These are phyloP conservation scores for Conus betulinus DNA, from an alignment of 1,140 invertebrate species.

Conservation along the genomic window DNA sequence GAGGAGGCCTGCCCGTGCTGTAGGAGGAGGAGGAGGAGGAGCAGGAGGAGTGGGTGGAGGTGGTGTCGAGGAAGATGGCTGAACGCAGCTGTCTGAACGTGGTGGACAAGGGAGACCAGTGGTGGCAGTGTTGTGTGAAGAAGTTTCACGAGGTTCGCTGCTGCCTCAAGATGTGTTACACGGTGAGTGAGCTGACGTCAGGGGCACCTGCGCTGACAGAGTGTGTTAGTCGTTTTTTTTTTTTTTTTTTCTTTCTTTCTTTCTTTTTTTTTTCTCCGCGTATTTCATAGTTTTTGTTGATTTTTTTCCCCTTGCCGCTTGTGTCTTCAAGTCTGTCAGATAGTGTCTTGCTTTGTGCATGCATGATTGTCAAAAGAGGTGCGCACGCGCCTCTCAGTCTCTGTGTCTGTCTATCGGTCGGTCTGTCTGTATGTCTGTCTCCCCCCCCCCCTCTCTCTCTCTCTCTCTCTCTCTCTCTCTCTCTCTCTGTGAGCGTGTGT, in stretches of 20 bases:
- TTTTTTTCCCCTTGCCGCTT: too few species aligned
- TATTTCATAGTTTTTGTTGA: too few species aligned
- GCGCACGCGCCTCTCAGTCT: not conserved
- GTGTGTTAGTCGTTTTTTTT: too few species aligned
- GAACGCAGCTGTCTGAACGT: not conserved
- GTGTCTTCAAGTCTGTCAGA: too few species aligned
- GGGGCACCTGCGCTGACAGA: too few species aligned
- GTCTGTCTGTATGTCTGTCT: not conserved
- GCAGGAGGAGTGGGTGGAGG: not conserved
- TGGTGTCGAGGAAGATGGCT: not conserved
- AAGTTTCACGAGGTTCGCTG: slow-evolving; percentile 6
- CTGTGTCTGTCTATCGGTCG: not conserved
- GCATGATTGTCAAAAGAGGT: too few species aligned
- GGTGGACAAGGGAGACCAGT: slow-evolving; percentile 7
- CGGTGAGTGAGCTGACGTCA: not conserved
- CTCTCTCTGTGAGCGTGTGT: not conserved
- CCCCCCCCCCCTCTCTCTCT: too few species aligned
- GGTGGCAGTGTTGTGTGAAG: slow-evolving; percentile 18
- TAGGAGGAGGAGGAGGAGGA: not conserved
- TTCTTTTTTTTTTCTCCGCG: too few species aligned
- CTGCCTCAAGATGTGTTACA: slow-evolving; percentile 14
- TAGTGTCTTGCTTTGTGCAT: too few species aligned
- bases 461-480: not conserved
- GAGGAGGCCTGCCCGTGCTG: not conserved
- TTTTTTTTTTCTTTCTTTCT: not conserved